Conservation (phyloP, 2,113 vertebrate species). For the Semnornis frantzii region DNA sequence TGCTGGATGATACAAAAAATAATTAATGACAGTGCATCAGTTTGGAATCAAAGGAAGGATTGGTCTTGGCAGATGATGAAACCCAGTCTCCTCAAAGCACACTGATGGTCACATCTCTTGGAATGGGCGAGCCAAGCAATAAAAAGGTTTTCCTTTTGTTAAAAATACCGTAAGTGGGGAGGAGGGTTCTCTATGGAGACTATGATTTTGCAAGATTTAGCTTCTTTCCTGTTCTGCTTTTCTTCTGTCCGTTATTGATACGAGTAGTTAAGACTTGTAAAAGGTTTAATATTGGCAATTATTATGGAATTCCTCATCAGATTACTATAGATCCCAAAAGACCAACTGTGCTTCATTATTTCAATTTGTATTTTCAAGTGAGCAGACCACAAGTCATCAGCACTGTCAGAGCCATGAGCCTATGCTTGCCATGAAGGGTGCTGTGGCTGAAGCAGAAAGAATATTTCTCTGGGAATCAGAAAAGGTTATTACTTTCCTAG, state of each 20-base stretch:
- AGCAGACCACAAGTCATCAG: neutral
- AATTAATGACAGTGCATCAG: neutral
- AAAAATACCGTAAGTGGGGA: neutral
- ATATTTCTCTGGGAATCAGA: neutral
- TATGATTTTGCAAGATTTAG: neutral
- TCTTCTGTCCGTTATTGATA: neutral
- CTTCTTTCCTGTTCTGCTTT: neutral
- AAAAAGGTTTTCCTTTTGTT: neutral
- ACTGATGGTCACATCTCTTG: neutral
- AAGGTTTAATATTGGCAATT: conserved; percentile 31
- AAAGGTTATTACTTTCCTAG: neutral
- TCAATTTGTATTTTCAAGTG: neutral
- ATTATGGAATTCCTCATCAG: conserved; percentile 25
- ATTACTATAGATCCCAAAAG: conserved; percentile 20
- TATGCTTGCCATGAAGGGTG: neutral
- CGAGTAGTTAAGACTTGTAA: neutral
- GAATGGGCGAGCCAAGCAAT: neutral
- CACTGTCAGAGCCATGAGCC: neutral
- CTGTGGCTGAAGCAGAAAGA: neutral
- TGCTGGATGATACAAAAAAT: neutral
- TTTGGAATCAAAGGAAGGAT: neutral
- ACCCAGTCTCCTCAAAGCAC: neutral
- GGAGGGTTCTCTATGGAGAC: neutral
- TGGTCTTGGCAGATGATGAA: neutral
- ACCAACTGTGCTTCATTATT: neutral